Percentiles rank a stretch among this genome's conserved stretches.
Conservation (phyloP, 2,113 vertebrate species). For the Pristiophorus japonicus region DNA sequence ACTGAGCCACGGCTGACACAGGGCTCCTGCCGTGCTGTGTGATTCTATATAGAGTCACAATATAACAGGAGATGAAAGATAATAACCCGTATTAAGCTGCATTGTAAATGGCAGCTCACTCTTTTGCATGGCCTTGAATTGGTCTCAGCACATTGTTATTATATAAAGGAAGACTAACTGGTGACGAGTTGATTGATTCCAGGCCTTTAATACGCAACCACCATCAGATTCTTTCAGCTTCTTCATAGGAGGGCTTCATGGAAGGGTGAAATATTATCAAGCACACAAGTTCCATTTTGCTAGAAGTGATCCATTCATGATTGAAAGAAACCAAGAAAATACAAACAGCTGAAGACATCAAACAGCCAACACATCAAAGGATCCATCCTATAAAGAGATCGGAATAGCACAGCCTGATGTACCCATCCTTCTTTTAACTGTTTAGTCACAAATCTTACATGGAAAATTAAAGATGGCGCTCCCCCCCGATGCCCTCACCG, state of each 20-base stretch:
- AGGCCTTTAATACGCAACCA: neutral
- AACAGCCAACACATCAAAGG: conserved; percentile 24
- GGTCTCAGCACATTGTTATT: neutral
- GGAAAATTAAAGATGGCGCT: neutral
- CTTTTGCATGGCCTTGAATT: neutral
- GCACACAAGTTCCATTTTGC: conserved; percentile 3
- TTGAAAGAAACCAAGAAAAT: conserved; percentile 30
- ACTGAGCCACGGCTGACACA: too few species aligned
- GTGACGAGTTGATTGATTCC: neutral
- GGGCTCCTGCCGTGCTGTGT: neutral
- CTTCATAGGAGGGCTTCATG: conserved; percentile 4
- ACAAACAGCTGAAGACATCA: conserved; percentile 34
- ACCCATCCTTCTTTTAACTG: neutral
- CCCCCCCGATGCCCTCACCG: neutral
- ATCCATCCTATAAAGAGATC: conserved; percentile 23
- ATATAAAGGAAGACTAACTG: neutral
- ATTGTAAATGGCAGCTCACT: neutral
- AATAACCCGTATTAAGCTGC: neutral
- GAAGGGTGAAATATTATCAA: conserved; percentile 13
- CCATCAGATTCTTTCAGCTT: neutral
- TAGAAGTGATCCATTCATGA: neutral
- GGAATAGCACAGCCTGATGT: neutral
- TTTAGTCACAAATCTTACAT: neutral
- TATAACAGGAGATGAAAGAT: neutral
- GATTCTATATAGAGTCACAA: neutral